Evolutionary conservation across 2,797 vertebrate genomes (phyloP).

Genomic region (Echeneis naucrates): DNA sequence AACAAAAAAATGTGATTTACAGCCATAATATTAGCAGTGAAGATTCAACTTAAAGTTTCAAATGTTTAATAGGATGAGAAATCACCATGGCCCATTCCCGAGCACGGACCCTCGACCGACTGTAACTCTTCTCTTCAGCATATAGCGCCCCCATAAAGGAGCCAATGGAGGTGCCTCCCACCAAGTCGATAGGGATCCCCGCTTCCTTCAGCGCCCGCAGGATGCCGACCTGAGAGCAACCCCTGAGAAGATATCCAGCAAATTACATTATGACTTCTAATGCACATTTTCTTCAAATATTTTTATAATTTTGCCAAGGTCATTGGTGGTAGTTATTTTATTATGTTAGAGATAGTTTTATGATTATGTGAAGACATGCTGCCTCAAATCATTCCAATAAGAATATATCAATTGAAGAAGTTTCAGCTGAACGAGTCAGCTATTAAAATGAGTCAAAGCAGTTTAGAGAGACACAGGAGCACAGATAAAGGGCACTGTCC

Average conservation of each 20-base stretch:
- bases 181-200: conserved; percentile 92
- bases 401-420: not conserved
- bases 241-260: conserved; percentile 76
- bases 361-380: not conserved
- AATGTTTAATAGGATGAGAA: not conserved
- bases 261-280: not conserved
- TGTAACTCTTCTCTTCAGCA: conserved; percentile 92
- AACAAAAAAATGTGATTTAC: not conserved
- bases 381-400: not conserved
- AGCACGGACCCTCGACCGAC: conserved; percentile 90
- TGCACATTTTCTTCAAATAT: not conserved
- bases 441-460: not conserved
- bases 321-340: too few species aligned
- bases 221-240: conserved; percentile 93
- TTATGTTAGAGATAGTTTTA: not conserved
- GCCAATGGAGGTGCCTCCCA: conserved; percentile 94
- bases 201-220: conserved; percentile 90
- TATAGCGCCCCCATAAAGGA: conserved; percentile 94
- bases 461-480: not conserved
- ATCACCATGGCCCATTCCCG: conserved; percentile 94
- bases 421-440: not conserved
- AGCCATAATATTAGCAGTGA: not conserved
- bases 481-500: not conserved
- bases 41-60: not conserved
- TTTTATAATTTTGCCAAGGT: not conserved